phyloP scores from a whole-genome alignment of 2,888 invertebrate genomes.

The Cataglyphis cursor region DNA sequence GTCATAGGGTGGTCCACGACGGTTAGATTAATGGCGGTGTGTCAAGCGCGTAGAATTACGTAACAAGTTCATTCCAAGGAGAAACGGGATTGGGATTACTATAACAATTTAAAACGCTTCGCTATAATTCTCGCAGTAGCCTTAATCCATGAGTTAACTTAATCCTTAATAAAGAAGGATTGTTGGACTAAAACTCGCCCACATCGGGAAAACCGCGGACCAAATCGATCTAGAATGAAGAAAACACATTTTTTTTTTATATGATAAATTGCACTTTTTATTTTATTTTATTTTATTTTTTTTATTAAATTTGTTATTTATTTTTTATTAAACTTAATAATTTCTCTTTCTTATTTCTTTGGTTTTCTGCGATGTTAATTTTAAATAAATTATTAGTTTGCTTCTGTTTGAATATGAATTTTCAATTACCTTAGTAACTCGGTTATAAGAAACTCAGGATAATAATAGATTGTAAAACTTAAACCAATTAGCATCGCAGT shows the following conservation, averaged over 20 bases:
- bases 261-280: neutral
- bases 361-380: neutral
- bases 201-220: neutral
- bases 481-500: conserved; percentile 32
- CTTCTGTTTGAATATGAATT: conserved; percentile 3
- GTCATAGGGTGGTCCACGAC: neutral
- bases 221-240: neutral
- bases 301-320: neutral
- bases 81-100: conserved; percentile 21
- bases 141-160: conserved; percentile 41
- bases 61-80: conserved; percentile 67
- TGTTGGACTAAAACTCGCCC: neutral
- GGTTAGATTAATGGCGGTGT: conserved; percentile 61
- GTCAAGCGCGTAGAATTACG: conserved; percentile 59
- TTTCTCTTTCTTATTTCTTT: neutral
- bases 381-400: conserved; percentile 3
- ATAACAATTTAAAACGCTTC: conserved; percentile 42
- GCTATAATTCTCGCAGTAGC: conserved; percentile 29
- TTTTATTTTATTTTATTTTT: neutral
- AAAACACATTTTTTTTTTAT: neutral
- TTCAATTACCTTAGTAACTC: neutral
- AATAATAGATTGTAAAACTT: conserved; percentile 27
- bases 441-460: neutral
- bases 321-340: neutral
- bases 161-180: conserved; percentile 28